phyloP scores from a whole-genome alignment of 2,888 invertebrate species.

The Barypeithes pellucidus region DNA sequence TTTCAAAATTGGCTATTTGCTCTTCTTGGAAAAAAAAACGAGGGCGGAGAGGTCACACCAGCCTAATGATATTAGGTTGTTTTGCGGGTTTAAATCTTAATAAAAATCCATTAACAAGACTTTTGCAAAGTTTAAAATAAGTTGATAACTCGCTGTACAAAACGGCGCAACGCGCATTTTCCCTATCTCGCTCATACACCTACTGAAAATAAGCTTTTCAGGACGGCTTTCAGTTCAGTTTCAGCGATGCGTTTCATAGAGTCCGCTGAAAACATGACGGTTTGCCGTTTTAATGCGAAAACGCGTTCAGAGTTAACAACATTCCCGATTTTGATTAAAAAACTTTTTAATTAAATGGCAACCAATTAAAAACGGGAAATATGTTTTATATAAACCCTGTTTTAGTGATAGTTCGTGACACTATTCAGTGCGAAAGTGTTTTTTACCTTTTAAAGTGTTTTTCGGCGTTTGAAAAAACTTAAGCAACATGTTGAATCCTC shows the following conservation, averaged over 20 bases:
- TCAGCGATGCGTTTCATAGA: conserved; percentile 46
- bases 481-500: conserved; percentile 35
- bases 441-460: conserved; percentile 39
- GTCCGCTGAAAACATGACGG: conserved; percentile 36
- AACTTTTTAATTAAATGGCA: conserved; percentile 13
- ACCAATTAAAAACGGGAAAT: conserved; percentile 22
- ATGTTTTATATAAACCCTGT: conserved; percentile 26
- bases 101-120: conserved; percentile 44
- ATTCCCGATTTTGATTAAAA: conserved; percentile 28
- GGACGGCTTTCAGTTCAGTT: conserved; percentile 45
- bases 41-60: background rate
- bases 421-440: conserved; percentile 36
- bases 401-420: conserved; percentile 33
- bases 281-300: conserved; percentile 17
- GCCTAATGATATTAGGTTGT: conserved; percentile 34
- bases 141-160: conserved; percentile 45
- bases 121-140: conserved; percentile 50
- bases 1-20: conserved; percentile 13
- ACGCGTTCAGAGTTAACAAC: conserved; percentile 26
- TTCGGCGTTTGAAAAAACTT: conserved; percentile 42
- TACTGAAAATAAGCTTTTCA: conserved; percentile 32
- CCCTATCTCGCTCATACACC: conserved; percentile 29
- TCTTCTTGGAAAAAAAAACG: background rate
- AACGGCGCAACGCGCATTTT: conserved; percentile 43
- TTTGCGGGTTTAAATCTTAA: conserved; percentile 32